Percentiles rank a stretch among this genome's conserved stretches.
These are phyloP conservation scores for Malurus cyaneus DNA, from an alignment of 2,113 vertebrate species.

Conservation along the genomic window DNA sequence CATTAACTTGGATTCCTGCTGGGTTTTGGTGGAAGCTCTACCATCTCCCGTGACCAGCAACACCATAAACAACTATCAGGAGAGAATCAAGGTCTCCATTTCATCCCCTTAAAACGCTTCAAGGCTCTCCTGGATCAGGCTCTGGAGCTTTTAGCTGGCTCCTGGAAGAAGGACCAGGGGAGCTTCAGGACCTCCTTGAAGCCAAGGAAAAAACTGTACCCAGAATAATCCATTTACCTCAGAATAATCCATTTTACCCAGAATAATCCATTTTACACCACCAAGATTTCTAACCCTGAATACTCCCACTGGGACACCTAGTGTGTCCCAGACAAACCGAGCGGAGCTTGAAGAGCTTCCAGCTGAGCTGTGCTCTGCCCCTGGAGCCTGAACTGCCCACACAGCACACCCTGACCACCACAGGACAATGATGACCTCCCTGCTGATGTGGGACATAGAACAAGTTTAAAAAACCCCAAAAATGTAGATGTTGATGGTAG, in stretches of 20 bases:
- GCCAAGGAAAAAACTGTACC: constrained; percentile 14
- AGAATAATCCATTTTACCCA: no score
- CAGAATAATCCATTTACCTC: background rate
- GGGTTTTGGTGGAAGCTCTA: constrained; percentile 48
- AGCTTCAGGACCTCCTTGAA: background rate
- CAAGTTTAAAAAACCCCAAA: background rate
- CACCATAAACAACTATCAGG: constrained; percentile 13
- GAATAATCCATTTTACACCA: background rate
- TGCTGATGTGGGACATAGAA: background rate
- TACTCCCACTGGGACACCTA: background rate
- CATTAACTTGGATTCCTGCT: constrained; percentile 40
- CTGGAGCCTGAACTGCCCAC: background rate
- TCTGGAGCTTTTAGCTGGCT: background rate
- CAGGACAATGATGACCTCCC: background rate
- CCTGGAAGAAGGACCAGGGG: background rate
- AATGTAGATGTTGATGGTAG: fast-evolving
- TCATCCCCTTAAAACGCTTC: background rate
- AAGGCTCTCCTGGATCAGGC: background rate
- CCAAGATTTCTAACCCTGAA: constrained; percentile 6
- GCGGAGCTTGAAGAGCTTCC: background rate
- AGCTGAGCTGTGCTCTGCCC: background rate
- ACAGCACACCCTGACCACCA: background rate
- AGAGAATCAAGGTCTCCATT: background rate
- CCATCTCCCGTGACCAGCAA: constrained; percentile 7
- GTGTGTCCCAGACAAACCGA: background rate